Percentiles rank a stretch among this genome's conserved stretches.
Evolutionary conservation across 1,140 invertebrate species (phyloP).

Genomic region (Chymomyza costata): DNA sequence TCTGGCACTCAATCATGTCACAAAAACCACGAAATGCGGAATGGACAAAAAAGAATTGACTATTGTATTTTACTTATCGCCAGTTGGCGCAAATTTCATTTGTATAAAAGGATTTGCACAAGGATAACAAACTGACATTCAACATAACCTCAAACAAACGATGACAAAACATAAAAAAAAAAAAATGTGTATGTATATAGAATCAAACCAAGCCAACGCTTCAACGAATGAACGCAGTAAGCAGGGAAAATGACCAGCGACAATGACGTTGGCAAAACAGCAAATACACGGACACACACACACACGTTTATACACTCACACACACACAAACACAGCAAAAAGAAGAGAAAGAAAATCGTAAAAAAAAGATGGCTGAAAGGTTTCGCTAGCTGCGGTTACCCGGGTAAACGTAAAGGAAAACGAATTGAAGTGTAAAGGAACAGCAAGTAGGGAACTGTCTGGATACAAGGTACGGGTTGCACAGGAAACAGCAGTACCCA

Average conservation of each 20-base stretch:
- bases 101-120: slow-evolving; percentile 74
- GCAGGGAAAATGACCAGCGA: slow-evolving; percentile 64
- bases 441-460: slow-evolving; percentile 11
- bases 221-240: slow-evolving; percentile 47
- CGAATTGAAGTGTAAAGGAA: slow-evolving; percentile 59
- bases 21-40: slow-evolving; percentile 3
- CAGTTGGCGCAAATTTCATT: slow-evolving; percentile 73
- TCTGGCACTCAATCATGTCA: background rate
- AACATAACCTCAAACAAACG: slow-evolving; percentile 73
- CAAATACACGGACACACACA: slow-evolving; percentile 2
- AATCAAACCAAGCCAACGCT: slow-evolving; percentile 20
- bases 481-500: slow-evolving; percentile 7
- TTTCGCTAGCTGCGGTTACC: slow-evolving; percentile 11
- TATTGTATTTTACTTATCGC: slow-evolving; percentile 70
- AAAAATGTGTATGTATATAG: slow-evolving; percentile 13
- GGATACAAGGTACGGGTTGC: background rate
- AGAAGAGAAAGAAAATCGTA: slow-evolving; percentile 16
- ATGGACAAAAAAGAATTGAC: slow-evolving; percentile 11
- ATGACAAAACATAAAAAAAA: slow-evolving; percentile 28
- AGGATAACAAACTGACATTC: slow-evolving; percentile 71
- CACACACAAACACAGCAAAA: slow-evolving; percentile 15
- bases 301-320: too few species aligned
- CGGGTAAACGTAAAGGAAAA: slow-evolving; percentile 13
- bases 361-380: slow-evolving; percentile 28
- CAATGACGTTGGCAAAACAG: slow-evolving; percentile 58